Percentiles rank a stretch among this genome's conserved stretches.
These are phyloP conservation scores for Bufo bufo DNA, from an alignment of 2,113 vertebrate genomes.

Conservation along the genomic window DNA sequence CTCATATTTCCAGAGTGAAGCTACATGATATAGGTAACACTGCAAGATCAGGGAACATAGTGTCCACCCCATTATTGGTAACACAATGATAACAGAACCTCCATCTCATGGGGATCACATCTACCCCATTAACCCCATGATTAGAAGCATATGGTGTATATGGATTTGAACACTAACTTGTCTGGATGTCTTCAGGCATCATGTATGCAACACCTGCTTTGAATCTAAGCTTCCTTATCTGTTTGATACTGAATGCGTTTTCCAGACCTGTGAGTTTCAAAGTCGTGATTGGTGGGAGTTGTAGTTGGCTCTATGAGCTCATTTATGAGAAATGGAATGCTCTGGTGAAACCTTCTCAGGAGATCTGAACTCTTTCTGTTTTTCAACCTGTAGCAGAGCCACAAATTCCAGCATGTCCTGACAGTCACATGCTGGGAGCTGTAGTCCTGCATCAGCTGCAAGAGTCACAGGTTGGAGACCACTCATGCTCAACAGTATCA, in stretches of 20 bases:
- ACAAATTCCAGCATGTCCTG: background rate
- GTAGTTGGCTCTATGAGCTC: background rate
- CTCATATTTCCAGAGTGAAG: constrained; percentile 31
- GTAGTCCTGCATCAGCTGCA: too few species aligned
- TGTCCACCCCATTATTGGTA: background rate
- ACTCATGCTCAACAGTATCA: too few species aligned
- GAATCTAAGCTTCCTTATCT: constrained; percentile 56
- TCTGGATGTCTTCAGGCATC: constrained; percentile 35
- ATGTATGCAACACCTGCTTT: constrained; percentile 52
- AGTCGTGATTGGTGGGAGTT: constrained; percentile 25
- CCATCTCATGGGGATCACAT: constrained; percentile 24
- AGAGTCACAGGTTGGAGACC: too few species aligned
- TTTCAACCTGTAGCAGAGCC: background rate
- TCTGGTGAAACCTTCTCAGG: background rate
- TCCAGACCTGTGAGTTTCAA: constrained; percentile 44
- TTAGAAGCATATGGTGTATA: constrained; percentile 34
- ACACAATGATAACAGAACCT: constrained; percentile 8
- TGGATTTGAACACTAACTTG: constrained; percentile 34
- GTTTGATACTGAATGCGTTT: constrained; percentile 35
- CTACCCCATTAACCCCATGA: constrained; percentile 34
- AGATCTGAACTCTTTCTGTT: background rate
- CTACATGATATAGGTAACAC: constrained; percentile 1
- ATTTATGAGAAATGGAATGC: constrained; percentile 20
- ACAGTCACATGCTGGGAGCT: background rate
- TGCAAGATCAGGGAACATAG: background rate